Base-by-base conservation (phyloP, 2,888 invertebrate genomes). In the Portevinia maculata region DNA sequence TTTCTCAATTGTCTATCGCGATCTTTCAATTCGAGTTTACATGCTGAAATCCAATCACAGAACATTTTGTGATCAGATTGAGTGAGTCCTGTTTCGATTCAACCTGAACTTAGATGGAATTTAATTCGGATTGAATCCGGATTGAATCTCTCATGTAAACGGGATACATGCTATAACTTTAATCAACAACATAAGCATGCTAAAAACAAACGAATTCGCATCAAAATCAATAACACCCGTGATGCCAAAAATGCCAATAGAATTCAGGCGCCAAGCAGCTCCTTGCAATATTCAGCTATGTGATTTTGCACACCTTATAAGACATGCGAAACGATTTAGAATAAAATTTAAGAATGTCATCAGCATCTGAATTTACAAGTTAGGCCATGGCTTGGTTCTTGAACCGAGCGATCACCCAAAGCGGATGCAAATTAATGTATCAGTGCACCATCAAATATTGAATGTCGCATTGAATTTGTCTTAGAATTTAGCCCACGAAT, bases 401-500 rank as follows among this genome's bases (percentile, higher is more conserved):
- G 79, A 79, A 79, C 79, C 55, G 79, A n/a, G 32, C 3, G 4
- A 2, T 11, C 11, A 9, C 46, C 21, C 39, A 62, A 71, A 73
- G 60, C n/a, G 53, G 21, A 73, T 79, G 79, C 73, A 73, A 79
- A 79, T 79, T 55, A 53, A 73, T 67, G 67, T 67, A 79, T 5
- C 73, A 60, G 48, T 79, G 79, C 79, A 79, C 79, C 79, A 67
- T 73, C 67, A 73, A 50, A 73, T 59, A 65, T 71, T 30, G 46
- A 46, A 65, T 46, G 52, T 67, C 65, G 65, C 60, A 60, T 37
- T 67, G 53, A 67, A 79, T 67, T 8, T 65, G 79, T 67, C 39
- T 79, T 79, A 73, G 79, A 73, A 79, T 79, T 79, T 67, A 73
- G 73, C 59, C 46, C 41, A 13, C 55, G 73, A 67, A 73, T 79